Base-by-base conservation (phyloP, 2,797 vertebrate genomes). In the Diplodus puntazzo region DNA sequence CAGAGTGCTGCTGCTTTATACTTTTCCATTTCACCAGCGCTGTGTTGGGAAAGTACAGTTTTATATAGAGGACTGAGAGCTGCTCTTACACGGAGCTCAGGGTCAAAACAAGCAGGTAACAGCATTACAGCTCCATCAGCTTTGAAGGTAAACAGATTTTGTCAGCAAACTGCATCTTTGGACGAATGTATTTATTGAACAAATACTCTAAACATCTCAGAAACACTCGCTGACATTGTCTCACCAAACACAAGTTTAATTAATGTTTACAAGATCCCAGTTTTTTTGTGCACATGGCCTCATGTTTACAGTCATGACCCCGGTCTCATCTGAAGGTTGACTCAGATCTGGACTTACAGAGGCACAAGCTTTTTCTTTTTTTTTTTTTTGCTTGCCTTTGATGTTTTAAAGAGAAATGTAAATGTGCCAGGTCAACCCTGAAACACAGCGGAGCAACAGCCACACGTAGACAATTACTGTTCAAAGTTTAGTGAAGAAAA, bases 31-130 rank as follows among this genome's bases (percentile, higher is more conserved):
- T 74, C 25, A 10, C 42, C 48, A 17, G 59, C 53, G 2, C 55
- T 18, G 60, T 8, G 39, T 43, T 9, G 55, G 25, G 25, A 66
- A 42, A 39, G 49, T 46, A 58, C 21, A 55, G 13, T 11, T 74
- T 72, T n/a, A 3, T 18, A 54, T 0, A 11, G 21, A 49, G 18
- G n/a, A 30, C n/a, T 4, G 27, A 76, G 11, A 43, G 25, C 6
- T 25, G 71, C 65, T 82, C 69, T 74, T 46, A 69, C 14, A 67
- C 23, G 4, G 46, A 71, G 34, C 67, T 75, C 54, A 67, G 48
- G 58, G 73, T 81, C 75, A 80, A 27, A 83, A 50, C 61, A 46
- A 30, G 25, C 42, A 21, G 5, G 21, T 55, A 66, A 52, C 46
- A 23, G 13, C 25, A 4, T 48, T 4, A 39, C 20, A 11, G 62